Base-by-base conservation (phyloP, 2,113 vertebrate species). In the Mormoops blainvillei region DNA sequence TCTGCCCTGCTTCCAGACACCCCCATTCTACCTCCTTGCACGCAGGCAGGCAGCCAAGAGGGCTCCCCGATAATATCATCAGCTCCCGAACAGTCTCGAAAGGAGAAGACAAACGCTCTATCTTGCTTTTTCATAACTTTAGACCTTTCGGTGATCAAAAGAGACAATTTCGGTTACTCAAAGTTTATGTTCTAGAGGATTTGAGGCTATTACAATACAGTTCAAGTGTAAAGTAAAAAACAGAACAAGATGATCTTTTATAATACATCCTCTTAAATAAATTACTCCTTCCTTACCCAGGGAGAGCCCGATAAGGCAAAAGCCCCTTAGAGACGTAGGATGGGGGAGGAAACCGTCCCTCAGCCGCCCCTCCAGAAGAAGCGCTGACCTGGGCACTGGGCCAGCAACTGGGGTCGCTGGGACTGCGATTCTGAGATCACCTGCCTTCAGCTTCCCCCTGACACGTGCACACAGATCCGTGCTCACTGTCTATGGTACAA, bases 1-100 rank as follows among this genome's bases (percentile, higher is more conserved):
- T 5, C 0, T 7, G n/a, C 4, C 22, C 8, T n/a, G 26, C 33
- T 31, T 45, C 43, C 43, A 8, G 43, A 33, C 15, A 33, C 2
- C 7, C 31, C 12, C 54, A 24, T 7, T 56, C 4, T 56, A 22
- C 9, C 54, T 24, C 20, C 54, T 56, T 22, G 54, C 54, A 22
- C 54, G 54, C 54, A 0, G 54, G 19, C 22, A 0, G 22, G 54
- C 14, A 14, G 38, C 11, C 24, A 56, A n/a, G 26, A 52, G n/a
- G n/a, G n/a, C n/a, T n/a, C n/a, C 22, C 26, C 11, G 33, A 36
- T 24, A 11, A 45, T 14, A 31, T 19, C 50, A 71, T 77, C 70
- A 22, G 12, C 52, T 63, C 5, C 56, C 73, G 33, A 33, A 12
- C 0, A 0, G 20, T 9, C 54, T 56, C 54, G 24, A 43, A 36